A percentile compares a stretch with the other conserved stretches of the same genome.
Conservation (phyloP, 37 sponge, comb jelly and placozoan genomes). For the Lycopodina hypogea region DNA sequence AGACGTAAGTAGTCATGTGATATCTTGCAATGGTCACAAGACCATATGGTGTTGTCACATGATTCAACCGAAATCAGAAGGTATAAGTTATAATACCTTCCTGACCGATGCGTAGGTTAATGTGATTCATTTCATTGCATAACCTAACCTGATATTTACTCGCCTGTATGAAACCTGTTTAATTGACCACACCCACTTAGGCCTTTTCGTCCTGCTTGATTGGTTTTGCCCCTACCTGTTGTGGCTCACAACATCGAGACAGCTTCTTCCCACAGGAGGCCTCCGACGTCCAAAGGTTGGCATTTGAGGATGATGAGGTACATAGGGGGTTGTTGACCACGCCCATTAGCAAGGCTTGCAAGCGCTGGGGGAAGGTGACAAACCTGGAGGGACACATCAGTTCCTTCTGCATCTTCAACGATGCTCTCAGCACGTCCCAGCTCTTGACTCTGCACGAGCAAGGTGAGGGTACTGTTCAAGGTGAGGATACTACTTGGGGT, state of each 20-base stretch:
- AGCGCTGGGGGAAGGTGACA: slow-evolving; percentile 64
- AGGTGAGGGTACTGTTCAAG: slow-evolving; percentile 31
- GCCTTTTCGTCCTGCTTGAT: slow-evolving; percentile 3
- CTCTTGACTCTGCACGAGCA: slow-evolving; percentile 24
- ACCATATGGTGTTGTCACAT: too few species aligned
- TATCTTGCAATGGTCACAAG: too few species aligned
- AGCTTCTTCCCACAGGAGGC: not conserved
- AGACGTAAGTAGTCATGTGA: slow-evolving; percentile 48
- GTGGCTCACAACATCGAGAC: not conserved
- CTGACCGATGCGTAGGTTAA: too few species aligned
- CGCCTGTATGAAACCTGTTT: too few species aligned
- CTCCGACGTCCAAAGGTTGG: not conserved
- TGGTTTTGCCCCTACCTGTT: slow-evolving; percentile 27
- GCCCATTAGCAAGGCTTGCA: slow-evolving; percentile 6
- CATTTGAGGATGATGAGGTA: not conserved
- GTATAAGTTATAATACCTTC: too few species aligned
- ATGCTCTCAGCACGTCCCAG: slow-evolving; percentile 44
- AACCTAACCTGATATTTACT: too few species aligned
- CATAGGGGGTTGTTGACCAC: not conserved
- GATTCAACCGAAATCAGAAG: too few species aligned
- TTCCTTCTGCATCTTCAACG: slow-evolving; percentile 81
- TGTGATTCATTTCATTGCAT: too few species aligned
- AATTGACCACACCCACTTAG: not conserved
- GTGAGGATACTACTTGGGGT: too few species aligned
- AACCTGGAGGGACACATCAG: slow-evolving; percentile 83